Base-by-base conservation (phyloP, 2,888 invertebrate species). In the Drosophila ustulata region DNA sequence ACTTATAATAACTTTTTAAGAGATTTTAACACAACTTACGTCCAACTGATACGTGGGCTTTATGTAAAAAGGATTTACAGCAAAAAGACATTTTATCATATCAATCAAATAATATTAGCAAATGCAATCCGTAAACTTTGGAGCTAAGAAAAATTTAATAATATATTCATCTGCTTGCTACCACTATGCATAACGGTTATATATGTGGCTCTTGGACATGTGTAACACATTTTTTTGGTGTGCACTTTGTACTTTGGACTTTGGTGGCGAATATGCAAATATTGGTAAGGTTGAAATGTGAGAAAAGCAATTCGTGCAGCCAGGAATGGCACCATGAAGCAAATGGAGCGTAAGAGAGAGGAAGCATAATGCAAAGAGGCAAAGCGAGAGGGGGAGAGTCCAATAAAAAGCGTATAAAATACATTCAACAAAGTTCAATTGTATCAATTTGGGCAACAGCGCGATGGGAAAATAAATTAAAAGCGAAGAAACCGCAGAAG, bases 351-450 rank as follows among this genome's bases (percentile, higher is more conserved):
- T 26, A 9, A 18, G 9, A 4, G 37, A n/a, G 34, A 18, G 18
- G 41, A 41, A 28, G 18, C 23, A 25, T 53, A 58, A 46, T 68
- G n/a, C n/a, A 41, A 37, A 8, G 25, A 26, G 37, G 37, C 11
- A 23, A 26, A 2, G 34, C 5, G 37, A 18, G 45, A 9, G 4
- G 3, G 49, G 57, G 55, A 75, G 41, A 62, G 50, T 58, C 50
- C 63, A 71, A 82, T 67, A 64, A 72, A 67, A 71, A 70, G 55
- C 67, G 37, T 63, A 70, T 74, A 62, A 67, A 75, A 73, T 73
- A 61, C 37, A 37, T 56, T 71, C 69, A 73, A 76, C 80, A 77
- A 77, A 86, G 82, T 84, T 87, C 89, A 85, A 88, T 85, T 85
- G 80, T 81, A 77, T 74, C 78, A 85, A 85, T 80, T 85, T 83